Evolutionary conservation across 2,888 invertebrate species (phyloP).

Genomic region (Aphidoletes aphidimyza): DNA sequence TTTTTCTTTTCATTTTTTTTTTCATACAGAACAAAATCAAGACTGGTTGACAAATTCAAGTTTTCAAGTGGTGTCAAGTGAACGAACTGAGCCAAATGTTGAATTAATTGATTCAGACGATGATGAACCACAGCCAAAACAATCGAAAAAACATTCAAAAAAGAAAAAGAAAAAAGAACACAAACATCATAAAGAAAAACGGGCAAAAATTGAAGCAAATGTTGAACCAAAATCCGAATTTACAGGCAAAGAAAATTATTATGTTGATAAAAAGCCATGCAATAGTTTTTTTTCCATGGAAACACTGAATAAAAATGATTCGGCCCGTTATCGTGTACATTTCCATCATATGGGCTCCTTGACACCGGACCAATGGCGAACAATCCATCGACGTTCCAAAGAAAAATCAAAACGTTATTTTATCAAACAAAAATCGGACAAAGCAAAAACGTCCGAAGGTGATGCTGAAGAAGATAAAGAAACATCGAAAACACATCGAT

Average conservation of each 20-base stretch:
- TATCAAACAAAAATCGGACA: slow-evolving; percentile 62
- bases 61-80: slow-evolving; percentile 25
- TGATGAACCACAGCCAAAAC: background rate
- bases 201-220: background rate
- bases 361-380: background rate
- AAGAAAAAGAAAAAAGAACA: slow-evolving; percentile 51
- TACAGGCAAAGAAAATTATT: slow-evolving; percentile 68
- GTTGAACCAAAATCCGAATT: slow-evolving; percentile 60
- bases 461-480: slow-evolving; percentile 59
- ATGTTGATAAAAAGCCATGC: slow-evolving; percentile 71
- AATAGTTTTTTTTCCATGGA: slow-evolving; percentile 70
- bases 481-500: slow-evolving; percentile 57
- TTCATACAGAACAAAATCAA: background rate
- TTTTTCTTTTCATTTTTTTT: background rate
- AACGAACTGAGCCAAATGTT: background rate
- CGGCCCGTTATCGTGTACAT: slow-evolving; percentile 68
- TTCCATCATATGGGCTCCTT: slow-evolving; percentile 29
- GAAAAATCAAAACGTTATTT: slow-evolving; percentile 56
- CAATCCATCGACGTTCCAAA: background rate
- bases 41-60: slow-evolving; percentile 54
- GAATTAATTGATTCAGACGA: background rate
- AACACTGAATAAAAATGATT: slow-evolving; percentile 73
- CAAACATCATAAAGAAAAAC: slow-evolving; percentile 36
- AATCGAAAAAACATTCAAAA: slow-evolving; percentile 14
- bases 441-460: slow-evolving; percentile 59